A percentile compares a stretch with the other conserved stretches of the same genome.
Evolutionary conservation across 2,797 vertebrate genomes (phyloP).

Genomic region (Enteromius viviparus): DNA sequence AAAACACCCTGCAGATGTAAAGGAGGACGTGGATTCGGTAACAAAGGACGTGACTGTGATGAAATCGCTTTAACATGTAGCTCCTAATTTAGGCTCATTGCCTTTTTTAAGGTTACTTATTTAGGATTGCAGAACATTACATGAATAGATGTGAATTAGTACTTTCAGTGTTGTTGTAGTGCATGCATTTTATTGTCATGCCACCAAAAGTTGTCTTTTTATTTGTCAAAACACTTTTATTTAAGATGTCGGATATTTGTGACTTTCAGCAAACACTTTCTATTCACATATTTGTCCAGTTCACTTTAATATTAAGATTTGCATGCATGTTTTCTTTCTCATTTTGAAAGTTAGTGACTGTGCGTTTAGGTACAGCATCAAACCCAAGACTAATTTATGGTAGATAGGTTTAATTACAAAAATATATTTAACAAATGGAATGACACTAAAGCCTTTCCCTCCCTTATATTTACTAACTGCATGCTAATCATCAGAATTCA

Average conservation of each 20-base stretch:
- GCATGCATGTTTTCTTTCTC: slow-evolving; percentile 28
- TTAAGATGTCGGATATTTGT: slow-evolving; percentile 20
- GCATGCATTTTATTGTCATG: slow-evolving; percentile 69
- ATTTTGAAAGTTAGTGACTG: background rate
- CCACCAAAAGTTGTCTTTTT: slow-evolving; percentile 7
- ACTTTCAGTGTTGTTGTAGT: slow-evolving; percentile 42
- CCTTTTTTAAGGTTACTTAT: slow-evolving; percentile 5
- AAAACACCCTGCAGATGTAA: slow-evolving; percentile 73
- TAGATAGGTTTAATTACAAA: slow-evolving; percentile 12
- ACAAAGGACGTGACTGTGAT: slow-evolving; percentile 38
- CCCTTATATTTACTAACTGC: slow-evolving; percentile 36
- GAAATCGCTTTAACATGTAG: slow-evolving; percentile 73
- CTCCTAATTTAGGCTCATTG: slow-evolving; percentile 18
- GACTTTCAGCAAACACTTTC: slow-evolving; percentile 8
- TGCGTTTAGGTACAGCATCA: background rate
- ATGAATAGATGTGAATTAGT: slow-evolving; percentile 31
- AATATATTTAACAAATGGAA: slow-evolving; percentile 18
- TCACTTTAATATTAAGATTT: slow-evolving; percentile 16
- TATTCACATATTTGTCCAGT: background rate
- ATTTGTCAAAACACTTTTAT: background rate
- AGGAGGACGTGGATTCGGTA: slow-evolving; percentile 72
- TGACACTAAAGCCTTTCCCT: background rate
- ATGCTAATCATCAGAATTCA: slow-evolving; percentile 21
- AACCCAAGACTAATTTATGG: slow-evolving; percentile 11
- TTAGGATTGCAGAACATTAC: slow-evolving; percentile 18